Conservation (phyloP, 2,113 vertebrate genomes). For the Zapornia atra region DNA sequence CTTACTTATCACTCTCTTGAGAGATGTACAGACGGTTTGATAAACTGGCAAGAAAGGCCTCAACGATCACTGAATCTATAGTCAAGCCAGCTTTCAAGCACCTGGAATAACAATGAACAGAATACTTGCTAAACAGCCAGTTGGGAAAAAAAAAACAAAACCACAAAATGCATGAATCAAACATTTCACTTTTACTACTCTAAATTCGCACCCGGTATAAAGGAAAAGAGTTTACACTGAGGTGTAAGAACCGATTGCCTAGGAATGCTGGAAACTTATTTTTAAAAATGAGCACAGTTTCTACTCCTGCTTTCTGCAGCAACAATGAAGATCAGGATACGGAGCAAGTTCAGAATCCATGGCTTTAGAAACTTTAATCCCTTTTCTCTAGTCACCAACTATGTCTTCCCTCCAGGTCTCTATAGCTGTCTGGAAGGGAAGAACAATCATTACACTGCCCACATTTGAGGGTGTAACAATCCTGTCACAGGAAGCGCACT, state of each 20-base stretch:
- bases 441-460: neutral
- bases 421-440: neutral
- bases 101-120: conserved; percentile 64
- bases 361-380: neutral
- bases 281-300: neutral
- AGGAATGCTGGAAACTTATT: neutral
- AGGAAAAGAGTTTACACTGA: neutral
- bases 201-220: neutral
- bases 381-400: neutral
- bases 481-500: neutral
- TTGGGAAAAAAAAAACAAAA: too few relatives aligned
- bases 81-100: conserved; percentile 92
- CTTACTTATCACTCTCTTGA: conserved; percentile 96
- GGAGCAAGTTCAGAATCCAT: neutral
- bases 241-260: neutral
- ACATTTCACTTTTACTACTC: neutral
- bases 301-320: neutral
- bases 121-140: neutral
- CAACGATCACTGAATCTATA: conserved; percentile 90
- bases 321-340: neutral
- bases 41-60: conserved; percentile 94
- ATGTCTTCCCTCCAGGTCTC: neutral
- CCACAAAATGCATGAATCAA: neutral
- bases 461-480: neutral
- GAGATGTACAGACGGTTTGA: conserved; percentile 98